phyloP scores from a whole-genome alignment of 2,113 vertebrate species.

The Heterochromis multidens region DNA sequence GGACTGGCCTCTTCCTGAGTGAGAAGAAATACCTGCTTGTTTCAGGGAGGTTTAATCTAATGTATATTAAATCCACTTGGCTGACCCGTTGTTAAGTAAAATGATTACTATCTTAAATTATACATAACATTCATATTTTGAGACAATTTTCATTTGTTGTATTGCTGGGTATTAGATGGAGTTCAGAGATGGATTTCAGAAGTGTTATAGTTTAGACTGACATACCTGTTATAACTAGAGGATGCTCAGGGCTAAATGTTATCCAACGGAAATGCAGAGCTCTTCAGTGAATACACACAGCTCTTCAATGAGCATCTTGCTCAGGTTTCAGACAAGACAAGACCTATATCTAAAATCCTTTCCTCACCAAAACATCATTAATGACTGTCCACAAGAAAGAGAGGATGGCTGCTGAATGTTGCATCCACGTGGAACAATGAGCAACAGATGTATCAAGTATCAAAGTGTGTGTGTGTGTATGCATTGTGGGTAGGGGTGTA shows the following conservation, averaged over 20 bases:
- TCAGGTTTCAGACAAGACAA: constrained; percentile 40
- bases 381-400: constrained; percentile 25
- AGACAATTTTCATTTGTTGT: not conserved
- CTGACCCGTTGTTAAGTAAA: not conserved
- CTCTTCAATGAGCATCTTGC: constrained; percentile 30
- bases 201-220: constrained; percentile 1
- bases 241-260: constrained; percentile 23
- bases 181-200: not conserved
- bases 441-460: constrained; percentile 55
- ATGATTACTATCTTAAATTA: not conserved
- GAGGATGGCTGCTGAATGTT: constrained; percentile 35
- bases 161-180: not conserved
- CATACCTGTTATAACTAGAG: constrained; percentile 18
- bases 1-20: too few species aligned
- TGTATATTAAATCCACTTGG: not conserved
- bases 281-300: constrained; percentile 41
- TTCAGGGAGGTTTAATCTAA: not conserved
- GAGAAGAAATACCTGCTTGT: not conserved
- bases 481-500: not conserved
- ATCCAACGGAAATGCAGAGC: constrained; percentile 33
- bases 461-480: not conserved
- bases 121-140: not conserved
- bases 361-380: not conserved
- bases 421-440: constrained; percentile 65
- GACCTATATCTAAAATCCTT: constrained; percentile 33